Base-by-base conservation (phyloP, 2,888 invertebrate genomes). In the Drosophila borealis region DNA sequence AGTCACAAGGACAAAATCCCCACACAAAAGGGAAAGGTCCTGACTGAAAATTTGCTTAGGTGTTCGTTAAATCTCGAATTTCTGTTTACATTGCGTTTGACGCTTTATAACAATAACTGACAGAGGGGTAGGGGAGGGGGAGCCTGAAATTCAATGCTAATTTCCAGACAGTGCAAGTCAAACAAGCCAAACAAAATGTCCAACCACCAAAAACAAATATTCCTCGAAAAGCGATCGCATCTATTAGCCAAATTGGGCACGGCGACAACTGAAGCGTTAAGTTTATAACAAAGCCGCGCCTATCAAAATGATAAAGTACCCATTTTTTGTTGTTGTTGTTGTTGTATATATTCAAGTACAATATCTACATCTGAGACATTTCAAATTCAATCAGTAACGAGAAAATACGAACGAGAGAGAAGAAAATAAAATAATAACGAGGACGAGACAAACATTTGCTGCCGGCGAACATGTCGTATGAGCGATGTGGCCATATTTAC, bases 41-140 rank as follows among this genome's bases (percentile, higher is more conserved):
- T 44, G 44, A 17, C 25, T 56, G 46, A 64, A 61, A 51, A 70
- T 67, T 65, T 62, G 8, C 5, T 19, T 37, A 34, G 41, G 46
- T 56, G 17, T 61, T 53, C 70, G 59, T 74, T 70, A 89, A 89
- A 89, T 89, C 84, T 89, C 89, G 57, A 71, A 87, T 89, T 67
- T 82, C 56, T 70, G 61, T 69, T 79, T 74, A 46, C 39, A 61
- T 60, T 42, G 34, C 48, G 34, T 46, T 46, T 44, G 36, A 50
- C 34, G 48, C 21, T 19, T 42, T 54, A 45, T 50, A 11, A 14
- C 29, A 8, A 29, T 29, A 29, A 0, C 29, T 29, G 29, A 10
- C 21, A 34, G n/a, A 14, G 33, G 33, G 33, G 9, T 9, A 6
- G 13, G 19, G 14, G 6, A 19, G 25, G 10, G 14, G 21, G 13